Conservation (phyloP, 2,113 vertebrate species). For the Xerus inauris region DNA sequence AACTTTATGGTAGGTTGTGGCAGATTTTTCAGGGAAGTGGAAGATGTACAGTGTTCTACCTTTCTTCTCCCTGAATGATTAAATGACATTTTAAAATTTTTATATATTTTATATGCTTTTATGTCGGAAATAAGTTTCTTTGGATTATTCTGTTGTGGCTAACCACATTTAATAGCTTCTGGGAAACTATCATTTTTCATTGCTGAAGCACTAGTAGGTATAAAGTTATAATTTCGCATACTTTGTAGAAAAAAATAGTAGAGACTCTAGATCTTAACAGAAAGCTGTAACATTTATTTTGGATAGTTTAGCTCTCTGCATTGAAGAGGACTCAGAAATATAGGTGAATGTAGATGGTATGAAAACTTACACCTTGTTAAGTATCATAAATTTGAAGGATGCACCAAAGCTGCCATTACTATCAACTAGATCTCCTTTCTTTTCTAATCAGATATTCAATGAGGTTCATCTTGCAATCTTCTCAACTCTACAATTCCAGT, state of each 20-base stretch:
- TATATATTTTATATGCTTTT: constrained; percentile 46
- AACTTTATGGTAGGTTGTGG: neutral
- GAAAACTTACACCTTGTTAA: neutral
- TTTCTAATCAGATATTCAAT: neutral
- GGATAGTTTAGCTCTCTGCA: neutral
- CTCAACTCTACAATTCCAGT: neutral
- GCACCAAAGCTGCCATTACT: neutral
- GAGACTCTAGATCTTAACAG: neutral
- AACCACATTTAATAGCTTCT: constrained; percentile 53
- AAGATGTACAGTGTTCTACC: neutral
- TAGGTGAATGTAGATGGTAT: neutral
- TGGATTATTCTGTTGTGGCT: constrained; percentile 2
- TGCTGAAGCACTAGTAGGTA: neutral
- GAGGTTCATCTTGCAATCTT: neutral
- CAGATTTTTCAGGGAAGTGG: neutral
- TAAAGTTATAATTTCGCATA: neutral
- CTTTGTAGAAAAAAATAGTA: neutral
- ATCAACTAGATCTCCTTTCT: neutral
- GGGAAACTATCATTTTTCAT: constrained; percentile 36
- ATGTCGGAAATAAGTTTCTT: constrained; percentile 29
- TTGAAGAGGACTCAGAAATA: neutral
- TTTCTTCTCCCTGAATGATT: constrained; percentile 46
- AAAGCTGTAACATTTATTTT: neutral
- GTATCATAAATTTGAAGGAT: neutral
- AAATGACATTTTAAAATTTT: constrained; percentile 52